phyloP scores from a whole-genome alignment of 2,797 vertebrate genomes.

The Poecilia picta region DNA sequence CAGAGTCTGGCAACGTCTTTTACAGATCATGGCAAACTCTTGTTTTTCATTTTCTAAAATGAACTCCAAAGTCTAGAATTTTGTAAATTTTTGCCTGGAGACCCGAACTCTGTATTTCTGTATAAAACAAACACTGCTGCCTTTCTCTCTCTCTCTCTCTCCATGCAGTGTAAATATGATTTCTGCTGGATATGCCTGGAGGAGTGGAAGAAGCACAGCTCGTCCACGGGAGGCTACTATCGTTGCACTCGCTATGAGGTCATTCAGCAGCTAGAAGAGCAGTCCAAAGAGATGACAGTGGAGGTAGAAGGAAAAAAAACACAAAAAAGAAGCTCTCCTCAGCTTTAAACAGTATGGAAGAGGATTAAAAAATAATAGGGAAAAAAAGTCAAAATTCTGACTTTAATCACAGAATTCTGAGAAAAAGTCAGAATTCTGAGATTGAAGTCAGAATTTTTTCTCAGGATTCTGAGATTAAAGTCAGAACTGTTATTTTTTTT shows the following conservation, averaged over 20 bases:
- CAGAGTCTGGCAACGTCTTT: neutral
- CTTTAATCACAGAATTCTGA: no score
- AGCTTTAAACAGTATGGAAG: neutral
- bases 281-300: slow-evolving; percentile 98
- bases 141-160: neutral
- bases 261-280: slow-evolving; percentile 97
- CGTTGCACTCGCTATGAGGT: slow-evolving; percentile 98
- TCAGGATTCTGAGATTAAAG: no score
- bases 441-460: no score
- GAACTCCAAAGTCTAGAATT: neutral
- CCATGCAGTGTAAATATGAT: slow-evolving; percentile 94
- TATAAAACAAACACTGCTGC: neutral
- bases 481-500: no score
- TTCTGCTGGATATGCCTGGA: slow-evolving; percentile 99
- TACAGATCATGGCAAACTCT: neutral
- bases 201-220: slow-evolving; percentile 99
- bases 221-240: slow-evolving; percentile 98
- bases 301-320: slow-evolving; percentile 81
- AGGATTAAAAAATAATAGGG: no score
- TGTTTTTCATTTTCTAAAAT: neutral
- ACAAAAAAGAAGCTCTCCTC: neutral
- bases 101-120: neutral
- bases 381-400: no score
- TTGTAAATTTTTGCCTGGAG: neutral
- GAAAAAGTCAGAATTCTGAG: no score